Evolutionary conservation across 2,888 invertebrate species (phyloP).

Genomic region (Eupithecia exiguata): DNA sequence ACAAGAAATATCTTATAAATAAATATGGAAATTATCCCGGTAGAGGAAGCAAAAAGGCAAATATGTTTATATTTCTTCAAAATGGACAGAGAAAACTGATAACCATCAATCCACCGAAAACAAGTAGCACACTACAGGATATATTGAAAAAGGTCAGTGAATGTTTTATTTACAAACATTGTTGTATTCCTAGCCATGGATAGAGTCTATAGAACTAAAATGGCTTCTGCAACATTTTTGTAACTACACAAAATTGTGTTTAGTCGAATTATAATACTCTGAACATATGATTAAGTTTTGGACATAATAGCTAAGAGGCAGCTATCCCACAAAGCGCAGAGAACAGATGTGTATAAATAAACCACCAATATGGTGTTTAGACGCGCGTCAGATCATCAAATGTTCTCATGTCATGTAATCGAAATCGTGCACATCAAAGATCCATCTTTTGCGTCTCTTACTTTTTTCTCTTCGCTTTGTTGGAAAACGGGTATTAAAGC

Average conservation of each 20-base stretch:
- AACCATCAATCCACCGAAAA: not conserved
- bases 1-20: not conserved
- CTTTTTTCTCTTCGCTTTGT: not conserved
- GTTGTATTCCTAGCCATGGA: not conserved
- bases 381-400: not conserved
- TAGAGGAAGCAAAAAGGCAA: not conserved
- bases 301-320: no score
- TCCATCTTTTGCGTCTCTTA: not conserved
- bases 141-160: slow-evolving; percentile 5
- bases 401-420: not conserved
- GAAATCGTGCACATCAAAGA: not conserved
- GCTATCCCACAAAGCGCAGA: not conserved
- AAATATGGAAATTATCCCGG: not conserved
- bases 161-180: not conserved
- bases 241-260: no score
- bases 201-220: not conserved
- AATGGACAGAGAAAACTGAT: slow-evolving; percentile 13
- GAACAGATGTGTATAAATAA: no score
- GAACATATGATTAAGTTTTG: no score
- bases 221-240: no score
- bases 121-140: not conserved
- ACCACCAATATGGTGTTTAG: no score
- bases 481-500: not conserved
- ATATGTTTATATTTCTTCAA: slow-evolving; percentile 6
- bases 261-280: no score